Conservation (phyloP, 1,140 invertebrate species). For the Nasonia vitripennis region DNA sequence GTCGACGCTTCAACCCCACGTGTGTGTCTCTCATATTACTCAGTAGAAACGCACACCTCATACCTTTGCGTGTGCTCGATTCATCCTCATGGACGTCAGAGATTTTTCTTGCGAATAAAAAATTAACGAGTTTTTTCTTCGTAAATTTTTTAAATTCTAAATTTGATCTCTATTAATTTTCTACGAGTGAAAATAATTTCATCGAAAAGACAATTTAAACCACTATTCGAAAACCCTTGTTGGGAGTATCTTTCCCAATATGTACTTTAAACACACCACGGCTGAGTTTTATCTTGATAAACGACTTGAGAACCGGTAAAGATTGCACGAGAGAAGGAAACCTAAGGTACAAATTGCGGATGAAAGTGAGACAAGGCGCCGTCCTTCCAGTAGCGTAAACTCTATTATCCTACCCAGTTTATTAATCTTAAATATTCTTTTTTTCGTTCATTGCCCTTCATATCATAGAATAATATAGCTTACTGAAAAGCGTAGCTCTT, state of each 20-base stretch:
- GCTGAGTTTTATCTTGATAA: background rate
- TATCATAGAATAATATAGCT: slow-evolving; percentile 36
- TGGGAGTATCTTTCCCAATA: too few species aligned
- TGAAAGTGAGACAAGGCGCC: slow-evolving; percentile 48
- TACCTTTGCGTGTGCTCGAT: background rate
- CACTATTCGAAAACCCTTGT: background rate
- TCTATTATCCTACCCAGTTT: slow-evolving; percentile 52
- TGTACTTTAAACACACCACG: background rate
- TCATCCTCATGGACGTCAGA: too few species aligned
- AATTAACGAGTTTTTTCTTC: too few species aligned
- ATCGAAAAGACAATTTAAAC: background rate
- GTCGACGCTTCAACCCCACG: slow-evolving; percentile 15
- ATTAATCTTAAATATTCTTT: slow-evolving; percentile 52
- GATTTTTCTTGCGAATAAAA: too few species aligned
- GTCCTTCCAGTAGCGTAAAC: slow-evolving; percentile 60
- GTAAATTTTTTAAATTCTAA: background rate
- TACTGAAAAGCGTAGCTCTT: slow-evolving; percentile 38
- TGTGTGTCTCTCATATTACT: slow-evolving; percentile 9
- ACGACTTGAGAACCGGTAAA: background rate
- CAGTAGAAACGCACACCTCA: background rate
- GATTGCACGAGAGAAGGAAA: background rate
- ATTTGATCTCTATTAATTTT: background rate
- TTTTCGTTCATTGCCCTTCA: slow-evolving; percentile 25
- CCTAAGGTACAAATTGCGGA: background rate
- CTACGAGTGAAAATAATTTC: background rate